Percentiles rank a stretch among this genome's conserved stretches.
phyloP scores from a whole-genome alignment of 2,888 invertebrate species.

The Metallyticus violacea region DNA sequence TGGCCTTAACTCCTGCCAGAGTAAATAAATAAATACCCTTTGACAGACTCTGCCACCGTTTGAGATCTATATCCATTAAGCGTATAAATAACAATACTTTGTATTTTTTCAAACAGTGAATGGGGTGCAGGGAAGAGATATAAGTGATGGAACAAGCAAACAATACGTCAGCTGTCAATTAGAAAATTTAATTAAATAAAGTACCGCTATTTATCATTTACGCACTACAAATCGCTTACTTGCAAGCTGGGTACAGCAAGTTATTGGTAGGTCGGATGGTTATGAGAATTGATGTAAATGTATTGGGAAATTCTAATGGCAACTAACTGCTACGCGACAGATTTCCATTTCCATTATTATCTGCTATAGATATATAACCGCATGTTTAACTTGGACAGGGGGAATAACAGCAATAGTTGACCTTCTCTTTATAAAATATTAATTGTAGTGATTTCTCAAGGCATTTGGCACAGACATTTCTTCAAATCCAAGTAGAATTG shows the following conservation, averaged over 20 bases:
- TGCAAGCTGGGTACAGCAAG: not conserved
- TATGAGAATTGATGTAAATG: not conserved
- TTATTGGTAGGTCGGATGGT: not conserved
- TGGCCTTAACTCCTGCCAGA: no score
- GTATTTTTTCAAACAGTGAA: not conserved
- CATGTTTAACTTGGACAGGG: no score
- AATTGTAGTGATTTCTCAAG: no score
- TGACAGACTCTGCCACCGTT: not conserved
- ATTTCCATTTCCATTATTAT: not conserved
- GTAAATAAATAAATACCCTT: not conserved
- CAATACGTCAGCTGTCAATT: constrained; percentile 17
- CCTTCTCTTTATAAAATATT: no score
- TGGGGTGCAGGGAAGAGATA: not conserved
- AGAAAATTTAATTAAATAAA: constrained; percentile 18
- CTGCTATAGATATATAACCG: not conserved
- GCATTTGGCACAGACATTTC: no score
- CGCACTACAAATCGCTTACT: not conserved
- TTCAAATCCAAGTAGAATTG: no score
- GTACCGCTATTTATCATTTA: constrained; percentile 15
- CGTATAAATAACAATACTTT: constrained; percentile 1
- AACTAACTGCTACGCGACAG: not conserved
- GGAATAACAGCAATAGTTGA: no score
- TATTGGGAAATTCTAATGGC: not conserved
- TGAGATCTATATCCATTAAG: not conserved
- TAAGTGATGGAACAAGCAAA: constrained; percentile 15